Evolutionary conservation across 2,888 invertebrate genomes (phyloP), one percentile per base, ranked within the genome.

Genomic region (Globia sparganii): DNA sequence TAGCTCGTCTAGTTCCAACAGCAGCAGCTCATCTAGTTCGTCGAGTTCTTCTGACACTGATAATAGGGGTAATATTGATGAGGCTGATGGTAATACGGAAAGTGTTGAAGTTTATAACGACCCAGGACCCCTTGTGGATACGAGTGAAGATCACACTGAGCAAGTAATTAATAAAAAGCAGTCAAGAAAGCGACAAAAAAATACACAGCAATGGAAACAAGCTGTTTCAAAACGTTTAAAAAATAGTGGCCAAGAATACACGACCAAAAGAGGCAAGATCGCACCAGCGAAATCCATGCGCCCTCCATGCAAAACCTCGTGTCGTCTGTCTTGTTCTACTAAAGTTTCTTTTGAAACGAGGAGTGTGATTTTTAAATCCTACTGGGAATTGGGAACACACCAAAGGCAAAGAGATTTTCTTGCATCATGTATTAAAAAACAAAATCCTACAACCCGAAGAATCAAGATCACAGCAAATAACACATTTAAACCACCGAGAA

Each of bases 331-430:
- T 18, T 82, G 84, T 81, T 82, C 84, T 31, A 82, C 78, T 59
- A 67, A 84, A 78, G 76, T 84, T 84, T 80, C 78, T 75, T 77
- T 70, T 75, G 83, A 80, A 78, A 71, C 61, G 62, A 85, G 85
- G 56, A 85, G 69, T 74, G 62, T 59, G 15, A 85, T 85, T 77
- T 85, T 83, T 75, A 70, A 84, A 68, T 43, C 82, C 76, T 84
- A 83, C 84, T 84, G 84, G 84, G 83, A 75, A 62, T 58, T 85
- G 43, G 81, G 79, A 76, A 40, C 80, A 73, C 64, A 72, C 66
- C 74, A 78, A 86, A 86, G 84, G 31, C 86, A 86, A 59, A 79
- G 66, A 77, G 82, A 84, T 56, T 84, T 84, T 78, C 82, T 84
- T 74, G 83, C 83, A 37, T 85, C 85, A 66, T 85, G 85, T 80